A percentile compares a stretch with the other conserved stretches of the same genome.
Conservation (phyloP, 2,888 invertebrate genomes). For the Temnothorax ravouxi region DNA sequence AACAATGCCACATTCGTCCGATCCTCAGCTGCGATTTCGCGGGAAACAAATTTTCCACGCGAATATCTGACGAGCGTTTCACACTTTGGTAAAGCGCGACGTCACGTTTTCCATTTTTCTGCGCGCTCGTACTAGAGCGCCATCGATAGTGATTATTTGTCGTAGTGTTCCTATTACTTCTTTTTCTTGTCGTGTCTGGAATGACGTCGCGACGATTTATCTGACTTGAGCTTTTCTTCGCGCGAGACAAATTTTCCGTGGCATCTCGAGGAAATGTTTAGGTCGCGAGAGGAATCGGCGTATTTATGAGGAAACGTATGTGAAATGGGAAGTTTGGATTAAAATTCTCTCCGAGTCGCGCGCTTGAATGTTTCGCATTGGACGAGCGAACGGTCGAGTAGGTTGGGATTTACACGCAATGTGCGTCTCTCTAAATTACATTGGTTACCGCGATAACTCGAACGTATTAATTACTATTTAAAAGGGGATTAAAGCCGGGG, state of each 20-base stretch:
- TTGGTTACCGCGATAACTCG: slow-evolving; percentile 47
- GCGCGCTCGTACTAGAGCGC: neutral
- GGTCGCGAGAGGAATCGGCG: neutral
- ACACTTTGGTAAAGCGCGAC: slow-evolving; percentile 38
- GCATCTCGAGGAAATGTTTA: neutral
- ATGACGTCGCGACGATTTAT: neutral
- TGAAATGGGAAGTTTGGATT: slow-evolving; percentile 9
- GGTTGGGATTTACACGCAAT: slow-evolving; percentile 30
- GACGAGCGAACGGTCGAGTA: neutral
- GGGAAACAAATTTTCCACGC: slow-evolving; percentile 39
- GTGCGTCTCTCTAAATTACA: slow-evolving; percentile 50
- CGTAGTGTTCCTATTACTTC: neutral
- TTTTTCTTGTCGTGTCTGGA: neutral
- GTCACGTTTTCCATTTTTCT: slow-evolving; percentile 29
- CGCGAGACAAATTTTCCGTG: slow-evolving; percentile 6
- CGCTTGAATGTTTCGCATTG: slow-evolving; percentile 7
- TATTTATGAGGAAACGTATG: neutral
- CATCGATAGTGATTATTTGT: slow-evolving; percentile 45
- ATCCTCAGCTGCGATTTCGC: slow-evolving; percentile 19
- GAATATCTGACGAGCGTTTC: slow-evolving; percentile 4
- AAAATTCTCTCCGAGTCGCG: slow-evolving; percentile 2
- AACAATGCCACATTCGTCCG: slow-evolving; percentile 20
- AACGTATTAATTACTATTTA: slow-evolving; percentile 81
- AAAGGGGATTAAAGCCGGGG: slow-evolving; percentile 75
- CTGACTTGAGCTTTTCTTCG: neutral